phyloP scores from a whole-genome alignment of 2,888 invertebrate species.

The Anarsia innoxiella region DNA sequence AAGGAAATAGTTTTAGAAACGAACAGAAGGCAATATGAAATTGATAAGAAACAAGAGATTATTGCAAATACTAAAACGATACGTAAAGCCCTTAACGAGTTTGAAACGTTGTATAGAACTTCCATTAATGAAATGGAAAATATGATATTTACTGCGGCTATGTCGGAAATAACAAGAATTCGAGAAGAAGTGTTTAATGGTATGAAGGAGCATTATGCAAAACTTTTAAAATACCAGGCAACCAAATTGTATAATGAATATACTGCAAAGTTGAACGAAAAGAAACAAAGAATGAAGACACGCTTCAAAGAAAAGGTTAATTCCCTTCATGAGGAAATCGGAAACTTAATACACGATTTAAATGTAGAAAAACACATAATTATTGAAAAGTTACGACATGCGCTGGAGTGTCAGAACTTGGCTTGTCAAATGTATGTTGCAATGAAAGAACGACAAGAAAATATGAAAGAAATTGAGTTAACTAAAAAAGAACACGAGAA shows the following conservation, averaged over 20 bases:
- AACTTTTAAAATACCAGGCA: constrained; percentile 42
- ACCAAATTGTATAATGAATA: constrained; percentile 43
- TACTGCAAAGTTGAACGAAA: constrained; percentile 31
- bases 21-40: constrained; percentile 31
- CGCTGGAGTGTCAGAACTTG: constrained; percentile 52
- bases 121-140: constrained; percentile 47
- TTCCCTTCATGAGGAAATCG: constrained; percentile 23
- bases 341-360: constrained; percentile 43
- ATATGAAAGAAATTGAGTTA: constrained; percentile 36
- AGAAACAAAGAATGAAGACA: constrained; percentile 37
- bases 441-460: constrained; percentile 55
- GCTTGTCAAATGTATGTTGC: constrained; percentile 63
- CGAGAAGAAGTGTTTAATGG: constrained; percentile 31
- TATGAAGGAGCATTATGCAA: constrained; percentile 40
- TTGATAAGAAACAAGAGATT: constrained; percentile 27
- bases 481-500: constrained; percentile 40
- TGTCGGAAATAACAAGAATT: constrained; percentile 36
- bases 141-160: constrained; percentile 39
- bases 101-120: constrained; percentile 34
- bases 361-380: constrained; percentile 54
- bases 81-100: constrained; percentile 39
- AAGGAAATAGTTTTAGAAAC: constrained; percentile 28
- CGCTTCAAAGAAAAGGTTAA: constrained; percentile 40
- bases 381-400: constrained; percentile 45
- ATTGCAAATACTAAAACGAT: constrained; percentile 39